phyloP scores from a whole-genome alignment of 1,140 invertebrate species.

The Fragariocoptes setiger region DNA sequence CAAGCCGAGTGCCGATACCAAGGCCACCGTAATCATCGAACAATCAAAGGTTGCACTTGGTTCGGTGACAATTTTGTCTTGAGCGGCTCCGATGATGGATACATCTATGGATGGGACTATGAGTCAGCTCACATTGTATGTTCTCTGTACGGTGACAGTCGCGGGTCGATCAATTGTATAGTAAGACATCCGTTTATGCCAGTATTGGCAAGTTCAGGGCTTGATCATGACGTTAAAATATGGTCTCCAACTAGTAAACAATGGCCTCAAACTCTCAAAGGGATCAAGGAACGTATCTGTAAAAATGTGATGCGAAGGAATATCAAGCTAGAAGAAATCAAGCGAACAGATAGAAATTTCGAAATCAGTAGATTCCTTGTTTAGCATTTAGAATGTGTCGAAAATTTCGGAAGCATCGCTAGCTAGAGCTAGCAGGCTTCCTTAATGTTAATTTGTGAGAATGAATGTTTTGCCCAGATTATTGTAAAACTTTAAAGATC shows the following conservation, averaged over 20 bases:
- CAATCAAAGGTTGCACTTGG: constrained; percentile 14
- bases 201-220: constrained; percentile 53
- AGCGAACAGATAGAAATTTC: no score
- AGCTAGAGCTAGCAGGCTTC: no score
- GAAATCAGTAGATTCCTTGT: no score
- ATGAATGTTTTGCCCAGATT: no score
- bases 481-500: no score
- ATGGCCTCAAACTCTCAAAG: constrained; percentile 1
- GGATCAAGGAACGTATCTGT: not conserved
- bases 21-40: constrained; percentile 23
- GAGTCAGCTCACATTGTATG: constrained; percentile 55
- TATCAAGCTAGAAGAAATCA: no score
- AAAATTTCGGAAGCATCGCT: no score
- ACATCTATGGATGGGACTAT: constrained; percentile 77
- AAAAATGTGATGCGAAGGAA: not conserved
- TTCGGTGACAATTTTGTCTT: constrained; percentile 34
- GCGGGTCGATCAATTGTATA: constrained; percentile 47
- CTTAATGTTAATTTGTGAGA: no score
- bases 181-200: constrained; percentile 62
- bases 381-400: no score
- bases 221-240: constrained; percentile 69
- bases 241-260: constrained; percentile 43
- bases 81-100: constrained; percentile 74
- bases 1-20: constrained; percentile 28
- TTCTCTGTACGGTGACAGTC: constrained; percentile 31